Base-by-base conservation (phyloP, 1,140 invertebrate genomes). In the Cylas formicarius region DNA sequence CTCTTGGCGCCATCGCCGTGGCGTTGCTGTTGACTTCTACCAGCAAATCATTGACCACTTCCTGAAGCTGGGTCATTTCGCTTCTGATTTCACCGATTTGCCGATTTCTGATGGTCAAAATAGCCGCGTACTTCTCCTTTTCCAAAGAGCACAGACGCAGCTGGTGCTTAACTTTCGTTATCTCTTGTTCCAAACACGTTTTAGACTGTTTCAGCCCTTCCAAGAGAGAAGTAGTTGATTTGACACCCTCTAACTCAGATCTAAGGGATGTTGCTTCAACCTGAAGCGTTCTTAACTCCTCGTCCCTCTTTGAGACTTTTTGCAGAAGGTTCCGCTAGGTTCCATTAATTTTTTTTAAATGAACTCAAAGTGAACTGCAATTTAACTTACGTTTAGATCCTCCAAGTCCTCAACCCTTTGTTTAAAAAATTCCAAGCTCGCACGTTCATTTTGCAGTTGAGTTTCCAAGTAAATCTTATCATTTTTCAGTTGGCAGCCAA, bases 51-150 rank as follows among this genome's bases (percentile, higher is more conserved):
- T 55, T 57, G 7, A 66, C 58, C 5, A 62, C 50, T 11, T 63
- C 53, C 50, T 64, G 63, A 28, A 66, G 39, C 27, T 60, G 52
- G 6, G 44, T 50, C 57, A 64, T 63, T 52, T 66, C 63, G n/a
- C 49, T 41, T 20, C 56, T 44, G 22, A 66, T 61, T 33, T 66
- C 63, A 31, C 54, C 58, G 17, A 66, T 58, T 45, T 66, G 61
- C 16, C 38, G 27, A 47, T 66, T 57, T 28, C 61, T 40, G 6
- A 59, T 52, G 17, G 45, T 49, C 20, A 66, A 46, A 10, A 66
- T 56, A 7, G 59, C 57, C 17, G 57, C 33, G 24, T 55, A 59
- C 37, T 66, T 66, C 21, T 66, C 62, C 31, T 53, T 60, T 41
- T 66, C 63, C 32, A 63, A 53, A 16, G 54, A 52, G n/a, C 42